Base-by-base conservation (phyloP, 35 echinoderm and acorn worm species). In the Lytechinus pictus region DNA sequence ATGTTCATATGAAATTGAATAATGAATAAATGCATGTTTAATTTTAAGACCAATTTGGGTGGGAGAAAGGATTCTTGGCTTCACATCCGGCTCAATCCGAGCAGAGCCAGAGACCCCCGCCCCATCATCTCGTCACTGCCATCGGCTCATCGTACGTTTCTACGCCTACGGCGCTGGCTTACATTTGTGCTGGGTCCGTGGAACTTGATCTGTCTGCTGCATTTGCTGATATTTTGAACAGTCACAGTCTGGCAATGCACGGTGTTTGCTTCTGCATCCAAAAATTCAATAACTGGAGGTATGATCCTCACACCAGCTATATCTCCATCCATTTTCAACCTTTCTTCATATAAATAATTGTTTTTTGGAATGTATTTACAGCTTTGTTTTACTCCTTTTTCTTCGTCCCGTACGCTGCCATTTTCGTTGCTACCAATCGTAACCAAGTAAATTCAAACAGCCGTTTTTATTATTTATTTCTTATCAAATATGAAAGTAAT, bases 211-310 rank as follows among this genome's bases (percentile, higher is more conserved):
- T 96, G 96, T 71, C 96, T 99, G 97, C 98, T 99, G 95, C 94
- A 94, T 61, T 95, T 87, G 97, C 98, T 97, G 86, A 99, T 97
- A 71, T 99, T 99, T 90, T 99, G 97, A 24, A 99, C 98, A 53
- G 94, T 97, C 14, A 99, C 89, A 87, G 91, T 97, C 86, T 96
- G 95, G 89, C 92, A 94, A 91, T 99, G 96, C 51, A 97, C 87
- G 9, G 95, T 96, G 54, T 96, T 92, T 94, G 97, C 55, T 94
- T 97, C 98, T 53, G 98, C 98, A 96, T 99, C 98, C 57, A 97
- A 95, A 97, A 99, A 99, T 61, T 99, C 98, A 94, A 99, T 95
- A n/a, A 99, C 97, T 29, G 98, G 98, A 87, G 98, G 98, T 91
- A 96, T 96, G 28, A 99, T 99, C 86, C 98, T 86, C 19, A 99